Evolutionary conservation across 2,113 vertebrate genomes (phyloP).

Genomic region (Phyllostomus discolor): DNA sequence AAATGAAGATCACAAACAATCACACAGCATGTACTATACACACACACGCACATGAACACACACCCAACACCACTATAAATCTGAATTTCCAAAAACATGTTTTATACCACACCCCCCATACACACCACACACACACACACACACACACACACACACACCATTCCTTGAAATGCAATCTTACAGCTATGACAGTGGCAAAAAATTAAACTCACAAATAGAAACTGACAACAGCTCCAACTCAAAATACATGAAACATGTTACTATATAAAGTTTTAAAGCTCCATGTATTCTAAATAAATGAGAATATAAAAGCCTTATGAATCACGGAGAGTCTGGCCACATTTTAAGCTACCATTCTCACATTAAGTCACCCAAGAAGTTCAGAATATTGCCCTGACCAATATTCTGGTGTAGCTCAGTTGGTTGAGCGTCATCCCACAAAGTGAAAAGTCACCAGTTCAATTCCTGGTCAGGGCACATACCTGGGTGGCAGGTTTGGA

Average conservation of each 20-base stretch:
- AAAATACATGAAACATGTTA: neutral
- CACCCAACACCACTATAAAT: neutral
- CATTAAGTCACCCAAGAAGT: neutral
- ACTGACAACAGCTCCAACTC: neutral
- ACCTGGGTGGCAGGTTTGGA: too few species aligned
- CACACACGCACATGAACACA: neutral
- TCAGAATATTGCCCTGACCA: neutral
- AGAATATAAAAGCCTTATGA: neutral
- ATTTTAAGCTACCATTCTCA: neutral
- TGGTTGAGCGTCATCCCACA: too few species aligned
- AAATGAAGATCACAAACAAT: neutral
- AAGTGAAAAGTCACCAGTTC: too few species aligned
- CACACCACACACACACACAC: neutral
- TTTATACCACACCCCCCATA: neutral
- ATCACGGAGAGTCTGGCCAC: neutral
- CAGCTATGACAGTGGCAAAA: neutral
- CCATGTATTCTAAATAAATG: neutral
- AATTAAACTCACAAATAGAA: neutral
- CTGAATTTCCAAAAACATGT: neutral
- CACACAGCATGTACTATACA: rapidly evolving
- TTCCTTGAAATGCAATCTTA: neutral
- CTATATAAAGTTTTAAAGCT: neutral
- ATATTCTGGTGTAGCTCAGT: too few species aligned
- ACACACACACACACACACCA: neutral
- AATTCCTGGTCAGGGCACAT: too few species aligned